Evolutionary conservation across 2,888 invertebrate genomes (phyloP).

Genomic region (Sthenelais limicola): DNA sequence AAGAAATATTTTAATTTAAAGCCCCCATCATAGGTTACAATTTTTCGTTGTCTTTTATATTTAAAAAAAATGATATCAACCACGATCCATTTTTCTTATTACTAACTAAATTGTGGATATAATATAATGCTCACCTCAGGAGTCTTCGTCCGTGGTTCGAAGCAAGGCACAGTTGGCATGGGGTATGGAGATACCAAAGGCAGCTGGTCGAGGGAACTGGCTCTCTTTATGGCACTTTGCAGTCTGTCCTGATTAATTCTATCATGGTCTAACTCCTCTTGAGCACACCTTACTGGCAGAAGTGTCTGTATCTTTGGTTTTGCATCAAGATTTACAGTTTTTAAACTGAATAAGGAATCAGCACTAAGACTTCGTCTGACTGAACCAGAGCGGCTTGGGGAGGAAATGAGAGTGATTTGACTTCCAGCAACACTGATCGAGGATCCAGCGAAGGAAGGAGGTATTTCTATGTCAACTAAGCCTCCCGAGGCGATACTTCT

Average conservation of each 20-base stretch:
- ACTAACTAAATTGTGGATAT: no score
- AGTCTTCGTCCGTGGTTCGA: neutral
- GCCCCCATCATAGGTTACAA: no score
- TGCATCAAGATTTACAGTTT: no score
- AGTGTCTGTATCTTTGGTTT: no score
- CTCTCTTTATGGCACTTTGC: conserved; percentile 13
- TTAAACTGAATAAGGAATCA: conserved; percentile 12
- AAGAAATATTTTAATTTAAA: no score
- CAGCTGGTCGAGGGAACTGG: conserved; percentile 20
- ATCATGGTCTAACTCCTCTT: no score
- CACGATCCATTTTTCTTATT: no score
- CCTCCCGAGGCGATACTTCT: conserved; percentile 22
- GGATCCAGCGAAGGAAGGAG: conserved; percentile 14
- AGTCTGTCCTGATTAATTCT: no score
- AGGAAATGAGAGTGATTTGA: conserved; percentile 11
- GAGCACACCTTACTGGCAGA: no score
- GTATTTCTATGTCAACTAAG: conserved; percentile 26
- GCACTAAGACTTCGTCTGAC: conserved; percentile 15
- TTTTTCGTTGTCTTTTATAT: no score
- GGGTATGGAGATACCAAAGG: conserved; percentile 5
- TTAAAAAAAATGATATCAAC: no score
- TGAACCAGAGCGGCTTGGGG: neutral
- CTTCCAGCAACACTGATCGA: conserved; percentile 14
- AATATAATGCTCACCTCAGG: conserved; percentile 1
- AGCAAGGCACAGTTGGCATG: conserved; percentile 2